phyloP scores from a whole-genome alignment of 2,113 vertebrate species.

The Hemiprocne comata region DNA sequence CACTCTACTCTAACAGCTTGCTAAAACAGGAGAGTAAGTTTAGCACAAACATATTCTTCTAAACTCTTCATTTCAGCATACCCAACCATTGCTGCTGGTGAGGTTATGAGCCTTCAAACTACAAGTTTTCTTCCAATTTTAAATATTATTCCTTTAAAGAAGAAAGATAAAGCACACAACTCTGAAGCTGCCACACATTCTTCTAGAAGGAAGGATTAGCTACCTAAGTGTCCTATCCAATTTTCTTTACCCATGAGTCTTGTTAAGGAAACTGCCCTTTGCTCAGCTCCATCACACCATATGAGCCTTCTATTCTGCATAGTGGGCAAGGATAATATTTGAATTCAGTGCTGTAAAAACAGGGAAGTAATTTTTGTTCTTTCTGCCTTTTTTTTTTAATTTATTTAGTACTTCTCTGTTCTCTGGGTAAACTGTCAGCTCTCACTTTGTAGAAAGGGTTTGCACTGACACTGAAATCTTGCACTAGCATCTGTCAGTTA shows the following conservation, averaged over 20 bases:
- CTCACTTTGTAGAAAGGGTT: not conserved
- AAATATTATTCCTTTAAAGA: not conserved
- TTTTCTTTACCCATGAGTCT: not conserved
- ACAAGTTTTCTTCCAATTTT: not conserved
- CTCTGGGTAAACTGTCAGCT: not conserved
- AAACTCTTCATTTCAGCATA: not conserved
- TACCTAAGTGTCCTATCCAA: not conserved
- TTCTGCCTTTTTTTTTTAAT: not conserved
- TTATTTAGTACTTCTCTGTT: not conserved
- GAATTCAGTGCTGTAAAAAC: not conserved
- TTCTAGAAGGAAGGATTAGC: not conserved
- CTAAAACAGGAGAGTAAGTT: not conserved
- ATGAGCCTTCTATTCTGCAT: not conserved
- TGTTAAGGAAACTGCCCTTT: not conserved
- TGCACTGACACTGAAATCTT: not conserved
- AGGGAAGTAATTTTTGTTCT: not conserved
- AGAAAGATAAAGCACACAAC: not conserved
- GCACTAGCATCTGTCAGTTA: not conserved
- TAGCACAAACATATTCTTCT: not conserved
- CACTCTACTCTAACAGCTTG: not conserved
- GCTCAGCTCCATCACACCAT: not conserved
- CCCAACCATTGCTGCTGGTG: accelerated
- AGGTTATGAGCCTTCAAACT: not conserved
- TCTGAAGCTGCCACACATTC: not conserved
- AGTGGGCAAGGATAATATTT: not conserved